Conservation (phyloP, 2,797 vertebrate genomes). For the Clamator glandarius region DNA sequence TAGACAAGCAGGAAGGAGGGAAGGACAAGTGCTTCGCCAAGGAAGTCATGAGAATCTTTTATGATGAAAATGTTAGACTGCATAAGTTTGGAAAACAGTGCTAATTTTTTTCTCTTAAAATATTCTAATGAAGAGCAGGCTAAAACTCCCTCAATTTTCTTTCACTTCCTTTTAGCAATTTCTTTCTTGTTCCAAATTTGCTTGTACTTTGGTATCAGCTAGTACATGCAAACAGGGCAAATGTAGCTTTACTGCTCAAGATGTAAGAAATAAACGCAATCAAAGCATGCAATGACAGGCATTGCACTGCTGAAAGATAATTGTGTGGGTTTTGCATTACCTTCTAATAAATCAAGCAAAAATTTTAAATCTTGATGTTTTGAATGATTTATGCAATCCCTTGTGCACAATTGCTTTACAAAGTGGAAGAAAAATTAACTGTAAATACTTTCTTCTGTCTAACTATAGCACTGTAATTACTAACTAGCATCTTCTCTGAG, state of each 20-base stretch:
- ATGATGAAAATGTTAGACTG: neutral
- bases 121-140: neutral
- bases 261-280: neutral
- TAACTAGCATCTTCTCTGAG: neutral
- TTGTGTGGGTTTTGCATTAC: neutral
- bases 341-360: neutral
- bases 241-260: neutral
- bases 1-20: neutral
- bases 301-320: neutral
- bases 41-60: neutral
- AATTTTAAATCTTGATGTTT: neutral
- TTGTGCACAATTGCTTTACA: neutral
- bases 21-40: neutral
- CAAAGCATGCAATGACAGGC: neutral
- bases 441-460: neutral
- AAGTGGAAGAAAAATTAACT: neutral
- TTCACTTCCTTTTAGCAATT: neutral
- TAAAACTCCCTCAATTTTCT: neutral
- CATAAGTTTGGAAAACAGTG: neutral
- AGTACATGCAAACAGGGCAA: neutral
- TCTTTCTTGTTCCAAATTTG: neutral
- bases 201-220: neutral
- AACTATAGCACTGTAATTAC: neutral
- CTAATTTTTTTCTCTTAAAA: neutral
- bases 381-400: neutral